These are phyloP conservation scores for Galbula dea DNA, from an alignment of 2,113 vertebrate genomes.

Conservation along the genomic window DNA sequence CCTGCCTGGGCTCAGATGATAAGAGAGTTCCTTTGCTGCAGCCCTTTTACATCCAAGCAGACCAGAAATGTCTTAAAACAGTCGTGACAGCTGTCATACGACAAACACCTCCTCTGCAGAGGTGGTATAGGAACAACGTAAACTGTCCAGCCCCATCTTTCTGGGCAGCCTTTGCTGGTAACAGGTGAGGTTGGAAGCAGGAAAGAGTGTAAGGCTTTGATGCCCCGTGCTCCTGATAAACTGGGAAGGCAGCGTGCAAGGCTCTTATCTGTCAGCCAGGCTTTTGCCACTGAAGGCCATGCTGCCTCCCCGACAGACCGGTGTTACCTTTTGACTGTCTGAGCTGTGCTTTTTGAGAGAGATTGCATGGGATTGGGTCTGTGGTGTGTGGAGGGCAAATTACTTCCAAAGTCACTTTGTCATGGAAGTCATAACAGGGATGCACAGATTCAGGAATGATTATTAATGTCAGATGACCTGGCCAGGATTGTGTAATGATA, in stretches of 20 bases:
- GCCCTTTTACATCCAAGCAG: background rate
- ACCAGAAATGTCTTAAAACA: background rate
- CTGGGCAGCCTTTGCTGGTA: background rate
- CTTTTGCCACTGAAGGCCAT: background rate
- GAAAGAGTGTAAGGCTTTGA: background rate
- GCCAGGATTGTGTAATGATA: slow-evolving; percentile 4
- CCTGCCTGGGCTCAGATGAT: background rate
- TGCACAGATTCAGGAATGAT: background rate
- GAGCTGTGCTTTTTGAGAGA: background rate
- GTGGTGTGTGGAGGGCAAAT: background rate
- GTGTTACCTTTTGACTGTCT: background rate
- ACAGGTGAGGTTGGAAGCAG: background rate
- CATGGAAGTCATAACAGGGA: background rate
- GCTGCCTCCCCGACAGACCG: background rate
- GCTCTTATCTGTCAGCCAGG: background rate
- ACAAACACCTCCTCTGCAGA: background rate
- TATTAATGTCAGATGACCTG: background rate
- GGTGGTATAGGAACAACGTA: background rate
- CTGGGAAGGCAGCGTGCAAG: background rate
- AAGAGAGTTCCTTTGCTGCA: background rate
- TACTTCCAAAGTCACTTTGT: background rate
- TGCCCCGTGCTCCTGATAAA: background rate
- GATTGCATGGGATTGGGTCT: accelerated
- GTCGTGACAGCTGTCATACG: accelerated
- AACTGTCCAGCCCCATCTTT: background rate